Evolutionary conservation across 2,113 vertebrate species (phyloP).

Genomic region (Urocynchramus pylzowi): DNA sequence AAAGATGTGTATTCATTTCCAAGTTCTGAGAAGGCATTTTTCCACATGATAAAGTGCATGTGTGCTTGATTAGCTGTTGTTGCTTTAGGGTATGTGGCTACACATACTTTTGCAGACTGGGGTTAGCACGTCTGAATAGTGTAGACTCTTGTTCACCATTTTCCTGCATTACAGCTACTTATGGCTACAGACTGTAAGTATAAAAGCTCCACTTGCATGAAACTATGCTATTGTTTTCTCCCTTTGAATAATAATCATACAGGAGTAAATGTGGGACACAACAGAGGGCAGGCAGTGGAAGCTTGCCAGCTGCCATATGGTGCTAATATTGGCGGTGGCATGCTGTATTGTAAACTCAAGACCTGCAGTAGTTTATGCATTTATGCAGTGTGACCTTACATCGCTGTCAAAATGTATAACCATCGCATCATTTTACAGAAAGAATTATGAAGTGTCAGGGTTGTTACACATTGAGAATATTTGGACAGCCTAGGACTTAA

Average conservation of each 20-base stretch:
- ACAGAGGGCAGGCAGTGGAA: background rate
- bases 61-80: background rate
- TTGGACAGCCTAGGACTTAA: background rate
- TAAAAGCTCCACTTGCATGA: background rate
- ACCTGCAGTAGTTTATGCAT: background rate
- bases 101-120: background rate
- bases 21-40: background rate
- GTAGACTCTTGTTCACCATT: background rate
- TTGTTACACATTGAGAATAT: background rate
- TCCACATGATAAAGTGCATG: background rate
- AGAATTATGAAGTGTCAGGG: background rate
- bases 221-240: background rate
- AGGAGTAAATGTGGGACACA: background rate
- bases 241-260: background rate
- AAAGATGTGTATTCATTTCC: background rate
- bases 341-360: background rate
- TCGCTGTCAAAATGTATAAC: background rate
- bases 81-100: background rate
- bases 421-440: background rate
- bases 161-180: background rate
- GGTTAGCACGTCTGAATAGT: background rate
- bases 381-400: background rate
- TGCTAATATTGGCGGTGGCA: background rate
- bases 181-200: rapidly evolving
- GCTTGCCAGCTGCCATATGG: background rate